Evolutionary conservation across 1,140 invertebrate species (phyloP), one percentile per base, ranked within the genome.

Genomic region (Gryon sp.): DNA sequence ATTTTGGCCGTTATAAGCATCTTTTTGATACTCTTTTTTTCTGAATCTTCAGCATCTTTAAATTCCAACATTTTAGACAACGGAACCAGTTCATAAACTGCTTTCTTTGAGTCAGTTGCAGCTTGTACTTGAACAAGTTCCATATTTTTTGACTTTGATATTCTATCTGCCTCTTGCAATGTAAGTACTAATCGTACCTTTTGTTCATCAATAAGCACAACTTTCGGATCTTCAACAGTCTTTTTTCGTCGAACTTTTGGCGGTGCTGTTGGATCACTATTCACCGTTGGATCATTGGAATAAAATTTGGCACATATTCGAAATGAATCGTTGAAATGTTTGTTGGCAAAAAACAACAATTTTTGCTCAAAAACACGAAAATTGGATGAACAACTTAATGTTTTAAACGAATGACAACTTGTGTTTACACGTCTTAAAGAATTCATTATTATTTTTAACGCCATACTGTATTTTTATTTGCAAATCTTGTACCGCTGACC

Each of bases 91-190:
- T 92, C 91, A 79, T 92, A 94, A 18, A 92, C 82, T 11, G 92
- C 89, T 32, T 92, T 87, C 18, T 91, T 87, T 2, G 90, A 90
- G 86, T 92, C 92, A 0, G 90, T 86, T 81, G 92, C 91, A 82
- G 93, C 91, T 24, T 91, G 81, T 19, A 93, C 83, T 83, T 92
- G 92, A 0, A 93, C 86, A 32, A 94, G 81, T 83, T 93, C 93
- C 52, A 93, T 86, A 34, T 92, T 90, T 78, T 92, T 86, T 15
- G 91, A 84, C 65, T 90, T 88, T 8, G 93, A 91, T 48, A 94
- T 62, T 83, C 89, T 92, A 63, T 91, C 87, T 0, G 93, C 93
- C 80, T 92, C 90, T 85, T 87, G 83, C 11, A 90, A 11, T 6
- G 85, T 88, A 24, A 8, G 85, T 62, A 9, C 6, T 50, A n/a